Evolutionary conservation across 1,140 invertebrate genomes (phyloP), one percentile per base, ranked within the genome.

Genomic region (Colletes gigas): DNA sequence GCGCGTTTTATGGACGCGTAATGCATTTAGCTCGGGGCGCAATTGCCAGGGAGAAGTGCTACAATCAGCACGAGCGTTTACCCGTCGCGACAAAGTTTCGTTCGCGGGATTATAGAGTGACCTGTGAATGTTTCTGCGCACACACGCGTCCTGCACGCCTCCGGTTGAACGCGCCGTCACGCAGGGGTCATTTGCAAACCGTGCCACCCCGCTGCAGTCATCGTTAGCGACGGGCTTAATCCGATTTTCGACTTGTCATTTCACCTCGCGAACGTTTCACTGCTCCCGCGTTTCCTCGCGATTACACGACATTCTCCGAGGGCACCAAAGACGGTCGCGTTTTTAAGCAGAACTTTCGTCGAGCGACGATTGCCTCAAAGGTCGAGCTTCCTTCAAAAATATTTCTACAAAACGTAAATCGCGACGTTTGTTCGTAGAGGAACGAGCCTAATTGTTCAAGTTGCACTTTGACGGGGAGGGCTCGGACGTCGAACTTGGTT

Each of bases 31-130:
- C 67, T 1, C 57, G 7, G 47, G 39, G 30, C n/a, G 54, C 74
- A 60, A 78, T 78, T 71, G 67, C 57, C 66, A 57, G 67, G 17
- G 55, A 71, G 74, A 79, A 79, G 69, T 50, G 77, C 8, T 50
- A 57, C 78, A 41, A 74, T 80, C 76, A 79, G 63, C 71, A 66
- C 39, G 62, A 19, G 39, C 60, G 78, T 73, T 79, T 47, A 47
- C 62, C 66, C 62, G 59, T 19, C 52, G 54, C 39, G 44, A 19
- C 62, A 52, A 69, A 80, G 71, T 75, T 81, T 71, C 54, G 60
- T 41, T 59, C 44, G 21, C 47, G 2, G 47, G 10, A 39, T 60
- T 55, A 47, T 57, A 30, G 12, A 78, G 2, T 41, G 39, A 63
- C 17, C 39, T n/a, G 30, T 67, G 47, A 39, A 67, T 21, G 21